Evolutionary conservation across 2,797 vertebrate species (phyloP).

Genomic region (Sebastes minor): DNA sequence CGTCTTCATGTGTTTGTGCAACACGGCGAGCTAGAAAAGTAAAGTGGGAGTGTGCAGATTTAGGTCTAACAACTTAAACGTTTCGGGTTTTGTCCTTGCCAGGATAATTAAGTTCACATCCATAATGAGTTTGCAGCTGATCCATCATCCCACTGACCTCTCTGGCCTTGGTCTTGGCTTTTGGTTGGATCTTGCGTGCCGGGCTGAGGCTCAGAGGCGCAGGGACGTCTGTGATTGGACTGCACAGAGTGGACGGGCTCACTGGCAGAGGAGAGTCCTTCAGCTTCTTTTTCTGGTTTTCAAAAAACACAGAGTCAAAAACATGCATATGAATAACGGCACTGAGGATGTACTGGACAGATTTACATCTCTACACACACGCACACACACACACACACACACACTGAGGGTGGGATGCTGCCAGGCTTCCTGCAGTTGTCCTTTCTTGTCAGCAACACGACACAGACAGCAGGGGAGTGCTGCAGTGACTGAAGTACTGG

Average conservation of each 20-base stretch:
- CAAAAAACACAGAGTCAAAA: slow-evolving; percentile 21
- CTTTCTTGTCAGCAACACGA: slow-evolving; percentile 79
- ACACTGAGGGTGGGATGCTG: slow-evolving; percentile 44
- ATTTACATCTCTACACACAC: slow-evolving; percentile 11
- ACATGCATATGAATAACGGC: not conserved
- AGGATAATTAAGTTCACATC: slow-evolving; percentile 14
- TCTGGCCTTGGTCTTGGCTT: slow-evolving; percentile 88
- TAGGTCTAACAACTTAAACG: not conserved
- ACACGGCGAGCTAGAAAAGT: not conserved
- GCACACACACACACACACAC: slow-evolving; percentile 20
- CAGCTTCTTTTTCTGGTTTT: slow-evolving; percentile 89
- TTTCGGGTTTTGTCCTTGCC: slow-evolving; percentile 18
- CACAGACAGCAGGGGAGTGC: slow-evolving; percentile 74
- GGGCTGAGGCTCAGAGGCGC: slow-evolving; percentile 80
- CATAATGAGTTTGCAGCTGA: slow-evolving; percentile 17
- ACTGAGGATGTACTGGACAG: slow-evolving; percentile 8
- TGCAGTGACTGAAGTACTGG: slow-evolving; percentile 74
- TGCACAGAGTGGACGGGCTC: slow-evolving; percentile 74
- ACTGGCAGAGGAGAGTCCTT: slow-evolving; percentile 85
- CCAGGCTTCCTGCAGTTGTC: slow-evolving; percentile 73
- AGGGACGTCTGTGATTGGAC: slow-evolving; percentile 81
- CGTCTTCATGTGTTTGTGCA: not conserved
- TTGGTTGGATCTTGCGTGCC: slow-evolving; percentile 84
- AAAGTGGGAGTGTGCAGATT: not conserved
- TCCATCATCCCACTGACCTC: slow-evolving; percentile 81